Base-by-base conservation (phyloP, 2,888 invertebrate genomes). In the Labia minor region DNA sequence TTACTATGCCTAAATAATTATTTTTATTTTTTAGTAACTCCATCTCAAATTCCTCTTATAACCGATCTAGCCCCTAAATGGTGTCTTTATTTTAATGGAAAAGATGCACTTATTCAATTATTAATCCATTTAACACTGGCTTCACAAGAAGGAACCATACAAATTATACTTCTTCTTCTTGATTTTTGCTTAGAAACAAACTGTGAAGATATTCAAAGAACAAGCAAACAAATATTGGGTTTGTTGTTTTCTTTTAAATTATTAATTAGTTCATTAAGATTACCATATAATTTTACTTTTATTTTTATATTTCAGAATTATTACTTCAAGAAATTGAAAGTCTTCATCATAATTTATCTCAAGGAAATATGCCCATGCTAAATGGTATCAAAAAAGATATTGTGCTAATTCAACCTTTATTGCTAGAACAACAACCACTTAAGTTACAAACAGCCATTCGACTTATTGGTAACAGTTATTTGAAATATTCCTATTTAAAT, bases 391-490 rank as follows among this genome's bases (percentile, higher is more conserved):
- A 80, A 1, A 81, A 81, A 65, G 85, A 86, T 69, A 71, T 80
- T 11, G 72, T 76, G n/a, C 78, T 81, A 33, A 78, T 86, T 1
- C 80, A 84, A 69, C 79, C 80, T 63, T 76, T 86, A 72, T 75
- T 87, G 1, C 77, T 85, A 0, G 82, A 81, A 72, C 71, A 78
- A 0, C 81, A 83, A 72, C 78, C 81, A 14, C 73, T 85, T 19
- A 79, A 82, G 68, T 82, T 83, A 16, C 83, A 84, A 74, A 85
- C 85, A 0, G 83, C 85, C 1, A 81, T 83, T 0, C 78, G 84
- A 68, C 75, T 87, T 21, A 79, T 83, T 66, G 83, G 84, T 82
- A 75, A 76, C 76, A 75, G 4, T 20, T n/a, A 26, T n/a, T n/a
- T n/a, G n/a, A n/a, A n/a, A n/a, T n/a, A n/a, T n/a, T n/a, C n/a